phyloP scores from a whole-genome alignment of 2,113 vertebrate species.

The Oreochromis aureus region DNA sequence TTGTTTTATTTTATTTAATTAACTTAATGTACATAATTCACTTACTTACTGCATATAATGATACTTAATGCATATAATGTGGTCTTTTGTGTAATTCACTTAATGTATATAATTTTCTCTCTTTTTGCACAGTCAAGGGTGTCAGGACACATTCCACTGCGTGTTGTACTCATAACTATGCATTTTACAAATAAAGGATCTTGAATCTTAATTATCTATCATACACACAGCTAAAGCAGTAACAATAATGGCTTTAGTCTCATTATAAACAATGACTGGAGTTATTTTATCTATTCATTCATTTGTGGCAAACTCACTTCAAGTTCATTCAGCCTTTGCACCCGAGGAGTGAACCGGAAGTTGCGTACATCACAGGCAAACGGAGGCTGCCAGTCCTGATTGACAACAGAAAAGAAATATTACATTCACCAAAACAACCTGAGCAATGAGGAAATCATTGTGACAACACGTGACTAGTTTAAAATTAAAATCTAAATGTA shows the following conservation, averaged over 20 bases:
- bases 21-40: not conserved
- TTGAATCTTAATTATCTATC: not conserved
- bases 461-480: not conserved
- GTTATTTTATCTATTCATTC: not conserved
- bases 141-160: not conserved
- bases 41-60: not conserved
- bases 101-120: not conserved
- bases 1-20: not conserved
- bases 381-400: slow-evolving; percentile 96
- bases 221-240: not conserved
- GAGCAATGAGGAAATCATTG: not conserved
- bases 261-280: not conserved
- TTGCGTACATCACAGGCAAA: slow-evolving; percentile 96
- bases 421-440: not conserved
- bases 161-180: not conserved
- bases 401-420: not conserved
- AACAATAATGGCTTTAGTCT: not conserved
- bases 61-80: not conserved
- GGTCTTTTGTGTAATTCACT: not conserved
- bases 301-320: slow-evolving; percentile 78
- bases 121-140: not conserved
- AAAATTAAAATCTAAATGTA: not conserved
- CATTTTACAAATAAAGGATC: not conserved
- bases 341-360: slow-evolving; percentile 92
- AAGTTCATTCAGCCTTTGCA: slow-evolving; percentile 94